phyloP scores from a whole-genome alignment of 1,140 invertebrate genomes.

The Drosophila tropicalis region DNA sequence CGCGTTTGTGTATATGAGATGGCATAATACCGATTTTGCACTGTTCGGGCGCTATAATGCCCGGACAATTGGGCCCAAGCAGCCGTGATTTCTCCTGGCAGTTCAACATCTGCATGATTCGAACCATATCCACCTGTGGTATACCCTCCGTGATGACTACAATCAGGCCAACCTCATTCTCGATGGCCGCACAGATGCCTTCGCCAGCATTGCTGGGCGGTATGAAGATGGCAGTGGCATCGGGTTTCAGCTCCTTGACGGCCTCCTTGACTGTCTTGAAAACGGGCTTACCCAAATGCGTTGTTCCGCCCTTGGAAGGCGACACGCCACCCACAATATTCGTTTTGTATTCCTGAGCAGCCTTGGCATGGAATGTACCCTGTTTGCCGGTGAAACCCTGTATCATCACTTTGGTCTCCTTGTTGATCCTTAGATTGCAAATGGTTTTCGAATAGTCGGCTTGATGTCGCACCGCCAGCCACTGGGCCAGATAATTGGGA shows the following conservation, averaged over 20 bases:
- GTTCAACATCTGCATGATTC: conserved; percentile 94
- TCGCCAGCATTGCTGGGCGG: conserved; percentile 96
- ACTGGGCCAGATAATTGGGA: background rate
- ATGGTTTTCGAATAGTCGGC: conserved; percentile 88
- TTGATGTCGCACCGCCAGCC: conserved; percentile 24
- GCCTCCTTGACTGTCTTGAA: conserved; percentile 94
- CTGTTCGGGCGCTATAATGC: conserved; percentile 97
- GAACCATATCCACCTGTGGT: conserved; percentile 99
- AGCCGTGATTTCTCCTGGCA: conserved; percentile 96
- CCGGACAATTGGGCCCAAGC: conserved; percentile 99
- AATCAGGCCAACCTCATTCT: conserved; percentile 97
- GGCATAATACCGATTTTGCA: conserved; percentile 99
- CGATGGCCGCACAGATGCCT: conserved; percentile 97
- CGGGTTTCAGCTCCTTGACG: conserved; percentile 91
- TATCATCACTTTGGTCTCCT: conserved; percentile 96
- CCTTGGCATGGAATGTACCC: conserved; percentile 95
- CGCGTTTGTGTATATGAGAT: conserved; percentile 96
- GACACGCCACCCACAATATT: conserved; percentile 98
- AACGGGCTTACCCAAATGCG: conserved; percentile 96
- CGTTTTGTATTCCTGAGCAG: conserved; percentile 98
- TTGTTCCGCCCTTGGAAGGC: conserved; percentile 96
- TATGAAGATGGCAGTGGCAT: conserved; percentile 98
- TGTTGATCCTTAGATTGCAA: conserved; percentile 91
- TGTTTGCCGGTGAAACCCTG: conserved; percentile 99
- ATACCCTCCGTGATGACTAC: conserved; percentile 99